phyloP scores from a whole-genome alignment of 2,888 invertebrate genomes.

The Clunio marinus region DNA sequence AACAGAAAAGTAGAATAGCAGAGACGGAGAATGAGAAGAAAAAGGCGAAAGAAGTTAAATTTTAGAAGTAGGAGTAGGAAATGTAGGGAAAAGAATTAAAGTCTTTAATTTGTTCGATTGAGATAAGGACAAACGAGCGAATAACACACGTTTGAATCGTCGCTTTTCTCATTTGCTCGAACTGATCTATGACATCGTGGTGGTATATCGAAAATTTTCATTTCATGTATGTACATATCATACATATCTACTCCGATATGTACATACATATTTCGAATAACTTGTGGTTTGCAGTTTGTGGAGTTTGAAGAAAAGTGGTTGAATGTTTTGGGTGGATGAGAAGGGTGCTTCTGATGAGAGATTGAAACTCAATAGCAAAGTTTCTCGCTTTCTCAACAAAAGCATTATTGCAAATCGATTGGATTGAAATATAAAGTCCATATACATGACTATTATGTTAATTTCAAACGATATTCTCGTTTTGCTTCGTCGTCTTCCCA shows the following conservation, averaged over 20 bases:
- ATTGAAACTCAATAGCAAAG: not conserved
- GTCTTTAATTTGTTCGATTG: not conserved
- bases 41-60: too few species aligned
- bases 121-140: not conserved
- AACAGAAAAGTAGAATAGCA: not conserved
- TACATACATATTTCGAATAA: too few species aligned
- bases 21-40: too few species aligned
- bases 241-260: too few species aligned
- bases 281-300: too few species aligned
- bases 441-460: not conserved
- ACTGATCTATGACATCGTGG: too few species aligned
- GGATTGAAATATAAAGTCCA: not conserved
- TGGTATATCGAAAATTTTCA: conserved; percentile 5
- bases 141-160: not conserved
- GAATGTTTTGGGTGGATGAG: not conserved
- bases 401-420: not conserved
- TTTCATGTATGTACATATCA: conserved; percentile 4
- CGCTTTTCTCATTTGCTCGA: not conserved
- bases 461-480: conserved; percentile 1
- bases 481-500: too few species aligned
- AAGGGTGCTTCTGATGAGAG: not conserved
- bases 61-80: too few species aligned
- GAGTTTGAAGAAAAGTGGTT: too few species aligned
- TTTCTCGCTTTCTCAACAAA: too few species aligned
- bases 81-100: not conserved